Evolutionary conservation across 2,113 vertebrate genomes (phyloP).

Genomic region (Euleptes europaea): DNA sequence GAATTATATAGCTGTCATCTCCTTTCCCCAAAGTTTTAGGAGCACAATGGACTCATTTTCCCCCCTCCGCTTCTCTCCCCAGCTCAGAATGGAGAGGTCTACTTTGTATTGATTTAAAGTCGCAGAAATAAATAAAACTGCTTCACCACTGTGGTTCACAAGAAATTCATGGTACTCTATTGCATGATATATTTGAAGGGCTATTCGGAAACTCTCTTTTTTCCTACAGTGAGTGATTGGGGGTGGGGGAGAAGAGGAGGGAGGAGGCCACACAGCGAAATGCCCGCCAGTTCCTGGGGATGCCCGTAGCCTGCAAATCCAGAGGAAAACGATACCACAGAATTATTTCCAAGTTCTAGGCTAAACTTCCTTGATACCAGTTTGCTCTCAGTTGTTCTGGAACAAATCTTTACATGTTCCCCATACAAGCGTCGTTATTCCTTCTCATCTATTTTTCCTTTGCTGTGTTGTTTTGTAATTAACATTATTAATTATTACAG

Average conservation of each 20-base stretch:
- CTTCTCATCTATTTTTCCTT: too few relatives aligned
- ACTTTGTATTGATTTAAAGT: constrained; percentile 87
- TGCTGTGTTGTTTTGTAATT: too few relatives aligned
- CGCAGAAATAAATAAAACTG: constrained; percentile 85
- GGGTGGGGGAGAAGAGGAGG: constrained; percentile 69
- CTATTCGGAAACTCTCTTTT: constrained; percentile 75
- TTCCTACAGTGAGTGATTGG: constrained; percentile 77
- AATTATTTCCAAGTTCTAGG: constrained; percentile 24
- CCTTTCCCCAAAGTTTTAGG: constrained; percentile 86
- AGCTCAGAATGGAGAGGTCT: constrained; percentile 82
- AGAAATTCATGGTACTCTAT: constrained; percentile 86
- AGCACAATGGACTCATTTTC: constrained; percentile 83
- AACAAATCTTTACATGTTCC: neutral
- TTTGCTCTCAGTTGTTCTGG: neutral
- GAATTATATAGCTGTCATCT: constrained; percentile 87
- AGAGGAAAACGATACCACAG: constrained; percentile 59
- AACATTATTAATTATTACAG: too few relatives aligned
- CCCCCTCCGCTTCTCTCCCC: constrained; percentile 46
- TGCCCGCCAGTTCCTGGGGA: constrained; percentile 75
- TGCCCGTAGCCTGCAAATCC: constrained; percentile 79
- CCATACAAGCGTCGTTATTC: too few relatives aligned
- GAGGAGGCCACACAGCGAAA: constrained; percentile 72
- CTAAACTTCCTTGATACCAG: neutral
- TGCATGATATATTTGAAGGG: constrained; percentile 84
- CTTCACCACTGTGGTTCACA: constrained; percentile 81